Evolutionary conservation across 2,113 vertebrate species (phyloP).

Genomic region (cattle (Bos taurus)): DNA sequence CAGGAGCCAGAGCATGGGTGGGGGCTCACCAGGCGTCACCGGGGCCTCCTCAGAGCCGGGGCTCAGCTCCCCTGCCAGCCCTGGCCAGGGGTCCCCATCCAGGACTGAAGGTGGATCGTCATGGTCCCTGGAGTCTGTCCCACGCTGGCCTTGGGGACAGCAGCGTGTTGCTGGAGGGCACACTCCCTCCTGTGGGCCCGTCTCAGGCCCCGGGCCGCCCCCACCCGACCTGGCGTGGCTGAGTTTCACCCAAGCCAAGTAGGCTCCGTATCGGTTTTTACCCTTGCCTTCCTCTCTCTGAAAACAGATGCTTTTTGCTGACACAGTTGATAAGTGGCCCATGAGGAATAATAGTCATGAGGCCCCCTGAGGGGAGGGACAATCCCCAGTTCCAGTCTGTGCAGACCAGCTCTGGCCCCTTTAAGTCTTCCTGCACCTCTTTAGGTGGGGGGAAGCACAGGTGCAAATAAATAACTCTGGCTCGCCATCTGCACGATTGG

Average conservation of each 20-base stretch:
- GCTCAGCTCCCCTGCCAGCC: not conserved
- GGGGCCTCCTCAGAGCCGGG: slow-evolving; percentile 23
- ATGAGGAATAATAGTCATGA: not conserved
- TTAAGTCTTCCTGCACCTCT: not conserved
- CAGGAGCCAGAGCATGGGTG: accelerated
- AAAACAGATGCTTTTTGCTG: not conserved
- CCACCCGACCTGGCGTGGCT: not conserved
- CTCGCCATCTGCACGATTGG: accelerated
- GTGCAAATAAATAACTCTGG: not conserved
- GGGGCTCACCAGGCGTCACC: not conserved
- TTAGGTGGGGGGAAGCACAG: not conserved
- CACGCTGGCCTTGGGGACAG: slow-evolving; percentile 51
- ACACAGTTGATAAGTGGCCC: not conserved
- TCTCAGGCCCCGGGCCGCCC: not conserved
- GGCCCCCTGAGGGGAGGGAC: not conserved
- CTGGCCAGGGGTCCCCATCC: not conserved
- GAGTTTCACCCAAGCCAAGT: not conserved
- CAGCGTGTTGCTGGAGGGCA: not conserved
- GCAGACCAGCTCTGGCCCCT: not conserved
- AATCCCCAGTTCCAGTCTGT: not conserved
- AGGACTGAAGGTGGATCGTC: accelerated
- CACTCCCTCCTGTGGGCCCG: not conserved
- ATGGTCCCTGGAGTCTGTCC: not conserved
- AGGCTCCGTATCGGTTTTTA: not conserved
- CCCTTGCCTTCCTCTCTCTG: not conserved